phyloP scores from a whole-genome alignment of 2,113 vertebrate genomes.

The Ammodytes marinus region DNA sequence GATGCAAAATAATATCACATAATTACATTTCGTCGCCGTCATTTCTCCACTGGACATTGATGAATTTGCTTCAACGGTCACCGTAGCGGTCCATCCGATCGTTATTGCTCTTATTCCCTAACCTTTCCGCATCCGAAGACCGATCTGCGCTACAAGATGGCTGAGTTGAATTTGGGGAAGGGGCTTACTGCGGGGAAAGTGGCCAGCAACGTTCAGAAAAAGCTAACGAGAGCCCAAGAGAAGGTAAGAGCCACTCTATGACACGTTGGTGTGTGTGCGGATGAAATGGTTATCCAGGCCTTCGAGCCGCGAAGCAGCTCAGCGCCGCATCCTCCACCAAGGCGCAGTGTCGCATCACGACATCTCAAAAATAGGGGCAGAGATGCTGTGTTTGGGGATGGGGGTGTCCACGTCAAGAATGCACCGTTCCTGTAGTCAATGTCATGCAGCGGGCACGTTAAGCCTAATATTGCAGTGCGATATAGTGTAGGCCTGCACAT shows the following conservation, averaged over 20 bases:
- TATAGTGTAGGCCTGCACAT: constrained; percentile 11
- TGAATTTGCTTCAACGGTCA: constrained; percentile 60
- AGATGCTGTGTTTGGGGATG: constrained; percentile 11
- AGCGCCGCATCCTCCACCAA: constrained; percentile 60
- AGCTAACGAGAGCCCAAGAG: constrained; percentile 96
- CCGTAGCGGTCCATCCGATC: constrained; percentile 66
- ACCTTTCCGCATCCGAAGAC: constrained; percentile 64
- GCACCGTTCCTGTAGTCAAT: not conserved
- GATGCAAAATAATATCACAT: constrained; percentile 19
- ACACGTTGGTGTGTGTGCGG: not conserved
- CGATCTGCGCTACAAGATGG: constrained; percentile 88
- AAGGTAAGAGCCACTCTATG: constrained; percentile 87
- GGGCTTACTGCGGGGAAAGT: constrained; percentile 96
- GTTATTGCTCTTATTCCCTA: constrained; percentile 57
- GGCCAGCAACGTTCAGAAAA: constrained; percentile 98
- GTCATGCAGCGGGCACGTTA: constrained; percentile 38
- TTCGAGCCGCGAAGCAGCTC: constrained; percentile 25
- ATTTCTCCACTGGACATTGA: constrained; percentile 66
- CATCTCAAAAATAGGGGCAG: constrained; percentile 14
- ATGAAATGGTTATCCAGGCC: constrained; percentile 31
- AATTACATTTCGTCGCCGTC: constrained; percentile 2
- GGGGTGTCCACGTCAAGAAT: not conserved
- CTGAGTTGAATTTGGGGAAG: constrained; percentile 96
- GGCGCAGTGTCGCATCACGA: constrained; percentile 76
- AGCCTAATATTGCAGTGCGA: constrained; percentile 11